Percentiles rank a stretch among this genome's conserved stretches.
Evolutionary conservation across 2,797 vertebrate genomes (phyloP).

Genomic region (Sebastes ruberrimus): DNA sequence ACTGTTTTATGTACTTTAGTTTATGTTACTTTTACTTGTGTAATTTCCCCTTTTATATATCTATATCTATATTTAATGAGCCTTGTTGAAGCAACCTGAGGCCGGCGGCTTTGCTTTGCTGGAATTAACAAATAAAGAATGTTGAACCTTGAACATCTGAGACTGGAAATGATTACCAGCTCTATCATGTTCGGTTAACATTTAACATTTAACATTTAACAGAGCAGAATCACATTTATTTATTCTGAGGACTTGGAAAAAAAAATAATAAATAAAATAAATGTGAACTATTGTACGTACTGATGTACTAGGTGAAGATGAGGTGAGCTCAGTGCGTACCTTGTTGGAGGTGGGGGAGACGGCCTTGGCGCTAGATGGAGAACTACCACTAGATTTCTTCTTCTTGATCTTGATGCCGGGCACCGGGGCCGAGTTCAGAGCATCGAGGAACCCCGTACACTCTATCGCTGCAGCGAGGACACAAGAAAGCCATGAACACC

Average conservation of each 20-base stretch:
- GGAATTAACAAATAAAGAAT: too few species aligned
- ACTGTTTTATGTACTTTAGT: too few species aligned
- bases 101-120: too few species aligned
- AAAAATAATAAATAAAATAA: neutral
- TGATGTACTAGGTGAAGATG: too few species aligned
- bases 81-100: too few species aligned
- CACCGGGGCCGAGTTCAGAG: slow-evolving; percentile 94
- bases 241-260: neutral
- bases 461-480: slow-evolving; percentile 87
- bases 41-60: too few species aligned
- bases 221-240: neutral
- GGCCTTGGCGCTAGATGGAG: slow-evolving; percentile 75
- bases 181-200: neutral
- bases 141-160: too few species aligned
- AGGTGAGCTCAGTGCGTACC: slow-evolving; percentile 70
- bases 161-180: neutral
- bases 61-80: too few species aligned
- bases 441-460: slow-evolving; percentile 92
- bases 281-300: too few species aligned
- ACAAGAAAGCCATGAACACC: neutral
- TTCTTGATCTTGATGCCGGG: slow-evolving; percentile 97
- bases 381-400: slow-evolving; percentile 81
- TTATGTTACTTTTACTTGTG: too few species aligned
- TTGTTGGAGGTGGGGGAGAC: slow-evolving; percentile 91
- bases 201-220: neutral